A percentile compares a stretch with the other conserved stretches of the same genome.
These are phyloP conservation scores for Metacarcinus magister DNA, from an alignment of 2,888 invertebrate genomes.

Conservation along the genomic window DNA sequence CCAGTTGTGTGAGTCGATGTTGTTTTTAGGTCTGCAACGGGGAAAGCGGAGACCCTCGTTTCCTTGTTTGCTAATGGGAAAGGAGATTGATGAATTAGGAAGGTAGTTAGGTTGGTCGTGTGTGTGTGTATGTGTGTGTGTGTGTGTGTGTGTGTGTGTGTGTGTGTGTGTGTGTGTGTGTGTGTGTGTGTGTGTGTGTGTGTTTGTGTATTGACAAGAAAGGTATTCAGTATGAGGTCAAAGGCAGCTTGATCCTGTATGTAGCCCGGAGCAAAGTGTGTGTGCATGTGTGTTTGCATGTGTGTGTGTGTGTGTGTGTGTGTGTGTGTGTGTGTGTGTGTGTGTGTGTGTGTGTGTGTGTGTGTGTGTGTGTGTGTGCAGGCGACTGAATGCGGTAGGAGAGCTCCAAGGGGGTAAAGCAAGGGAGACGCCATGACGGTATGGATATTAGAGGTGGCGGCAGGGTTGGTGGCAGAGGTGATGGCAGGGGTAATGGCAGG, in stretches of 20 bases:
- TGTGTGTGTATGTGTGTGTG: slow-evolving; percentile 40
- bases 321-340: too few relatives aligned
- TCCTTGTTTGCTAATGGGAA: not conserved
- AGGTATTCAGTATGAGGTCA: too few relatives aligned
- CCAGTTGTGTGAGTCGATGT: not conserved
- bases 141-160: slow-evolving; percentile 26
- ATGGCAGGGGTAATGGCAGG: not conserved
- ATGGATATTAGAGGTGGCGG: not conserved
- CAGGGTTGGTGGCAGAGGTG: not conserved
- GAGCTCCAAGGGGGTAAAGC: not conserved
- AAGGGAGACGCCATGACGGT: not conserved
- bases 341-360: too few relatives aligned
- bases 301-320: too few relatives aligned
- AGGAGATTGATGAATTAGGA: slow-evolving; percentile 8
- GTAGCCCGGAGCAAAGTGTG: too few relatives aligned
- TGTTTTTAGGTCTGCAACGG: not conserved
- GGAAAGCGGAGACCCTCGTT: not conserved
- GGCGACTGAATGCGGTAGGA: not conserved
- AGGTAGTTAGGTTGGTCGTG: not conserved
- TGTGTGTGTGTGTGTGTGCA: too few relatives aligned
- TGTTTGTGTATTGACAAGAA: too few relatives aligned
- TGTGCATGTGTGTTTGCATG: too few relatives aligned
- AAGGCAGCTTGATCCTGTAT: too few relatives aligned
- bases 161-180: slow-evolving; percentile 26
- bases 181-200: not conserved